Base-by-base conservation (phyloP, 2,797 vertebrate genomes). In the Hoplostethus mediterraneus region DNA sequence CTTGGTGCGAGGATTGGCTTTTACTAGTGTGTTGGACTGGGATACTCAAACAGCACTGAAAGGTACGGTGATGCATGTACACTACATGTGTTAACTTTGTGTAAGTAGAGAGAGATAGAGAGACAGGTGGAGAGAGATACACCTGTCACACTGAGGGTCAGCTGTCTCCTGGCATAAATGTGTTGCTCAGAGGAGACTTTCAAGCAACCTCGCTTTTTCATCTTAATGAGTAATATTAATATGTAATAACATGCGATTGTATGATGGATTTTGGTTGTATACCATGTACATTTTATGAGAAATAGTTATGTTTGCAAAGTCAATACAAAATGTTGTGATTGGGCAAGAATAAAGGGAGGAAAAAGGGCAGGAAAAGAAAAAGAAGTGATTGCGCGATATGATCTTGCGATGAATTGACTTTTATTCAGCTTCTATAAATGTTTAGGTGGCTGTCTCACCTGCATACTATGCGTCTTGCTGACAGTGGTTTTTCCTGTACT, bases 401-500 rank as follows among this genome's bases (percentile, higher is more conserved):
- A 42, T 42, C 48, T 0, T 60, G 21, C 59, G 6, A 3, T 1
- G 6, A 33, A 33, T 8, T 5, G 7, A 13, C 14, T 60, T 30
- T 3, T 2, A 11, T 45, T 45, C 14, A 54, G 21, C 25, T 30
- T 1, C 8, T 58, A 1, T 0, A 38, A 60, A 17, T 6, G 44
- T 73, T 77, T 67, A 33, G 44, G 38, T 56, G 38, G 45, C 55
- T 79, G 69, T 80, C 65, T 82, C 76, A 79, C 6, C 73, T 76
- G 58, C 83, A 88, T 87, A 77, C 72, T 75, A 67, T 2, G n/a
- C 63, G 48, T 13, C 67, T 63, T 57, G 17, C 44, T 57, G 48
- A 57, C 63, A 59, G 90, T 79, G 85, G 82, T 83, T 90, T 90
- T 90, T 87, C 87, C 81, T 90, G 89, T 88, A 63, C 49, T 53